Evolutionary conservation across 2,113 vertebrate species (phyloP), one percentile per base, ranked within the genome.

Genomic region (Hemibagrus wyckioides): DNA sequence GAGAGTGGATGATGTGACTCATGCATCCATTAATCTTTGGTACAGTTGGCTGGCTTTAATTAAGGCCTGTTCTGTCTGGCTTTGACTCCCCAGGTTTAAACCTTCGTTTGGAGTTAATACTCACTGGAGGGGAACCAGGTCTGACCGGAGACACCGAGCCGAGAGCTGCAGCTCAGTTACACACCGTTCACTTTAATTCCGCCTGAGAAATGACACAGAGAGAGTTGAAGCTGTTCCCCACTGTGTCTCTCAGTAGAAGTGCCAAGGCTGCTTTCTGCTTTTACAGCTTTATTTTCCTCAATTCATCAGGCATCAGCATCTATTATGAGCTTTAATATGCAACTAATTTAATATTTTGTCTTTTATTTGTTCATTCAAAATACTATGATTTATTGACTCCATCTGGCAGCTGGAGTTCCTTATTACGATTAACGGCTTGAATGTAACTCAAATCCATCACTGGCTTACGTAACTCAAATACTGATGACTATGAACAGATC

Each of bases 21-120:
- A 86, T 86, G 79, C 36, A 13, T 71, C 79, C 79, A 71, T 82
- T 82, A 71, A 67, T 81, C 85, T 82, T 71, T 59, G 79, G 79
- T 86, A 54, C 85, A 86, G 79, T 73, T 86, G 85, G 85, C 85
- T 86, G 85, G 85, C 63, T 86, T 86, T 86, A 86, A 86, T 86
- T 86, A 86, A 69, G 79, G 25, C 52, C 85, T 80, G 76, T 56
- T 86, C 76, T 80, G 85, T 86, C 63, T 86, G 85, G 41, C 77
- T 52, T 44, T 13, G 61, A 71, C 79, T 82, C 36, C 77, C 28
- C 85, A 57, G 79, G 85, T 86, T 86, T 67, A 86, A 86, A 80
- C 33, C 41, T 17, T 44, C 75, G 59, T 54, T 86, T 44, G 28
- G 85, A 82, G 77, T 71, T 86, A 57, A 86, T 81, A 59, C 79